Evolutionary conservation across 2,888 invertebrate genomes (phyloP).

Genomic region (Platycheirus albimanus): DNA sequence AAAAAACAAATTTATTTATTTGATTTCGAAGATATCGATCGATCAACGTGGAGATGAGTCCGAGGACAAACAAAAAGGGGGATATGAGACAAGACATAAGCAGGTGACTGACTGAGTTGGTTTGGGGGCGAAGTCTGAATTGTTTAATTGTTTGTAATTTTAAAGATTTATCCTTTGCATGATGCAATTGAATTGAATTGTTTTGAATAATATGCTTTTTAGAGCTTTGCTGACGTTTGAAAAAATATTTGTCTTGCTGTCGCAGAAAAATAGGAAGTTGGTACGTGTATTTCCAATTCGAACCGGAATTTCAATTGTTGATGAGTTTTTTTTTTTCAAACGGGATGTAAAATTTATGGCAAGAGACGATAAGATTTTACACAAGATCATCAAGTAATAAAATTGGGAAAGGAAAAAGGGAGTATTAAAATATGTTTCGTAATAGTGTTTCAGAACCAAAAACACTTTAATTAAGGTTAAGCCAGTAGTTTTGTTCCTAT

Average conservation of each 20-base stretch:
- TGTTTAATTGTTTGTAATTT: slow-evolving; percentile 10
- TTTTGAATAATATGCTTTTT: slow-evolving; percentile 1
- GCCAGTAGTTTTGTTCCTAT: too few species aligned
- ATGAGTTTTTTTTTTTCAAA: not conserved
- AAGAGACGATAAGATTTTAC: not conserved
- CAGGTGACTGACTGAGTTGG: slow-evolving; percentile 18
- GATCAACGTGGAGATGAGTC: slow-evolving; percentile 3
- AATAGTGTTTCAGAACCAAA: too few species aligned
- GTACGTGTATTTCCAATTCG: too few species aligned
- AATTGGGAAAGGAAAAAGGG: too few species aligned
- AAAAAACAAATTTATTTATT: slow-evolving; percentile 24
- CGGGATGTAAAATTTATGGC: not conserved
- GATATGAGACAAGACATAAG: slow-evolving; percentile 29
- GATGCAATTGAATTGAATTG: slow-evolving; percentile 21
- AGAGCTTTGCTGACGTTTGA: not conserved
- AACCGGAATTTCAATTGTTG: slow-evolving; percentile 20
- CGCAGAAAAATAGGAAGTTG: slow-evolving; percentile 10
- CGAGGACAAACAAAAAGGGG: not conserved
- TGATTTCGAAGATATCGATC: slow-evolving; percentile 11
- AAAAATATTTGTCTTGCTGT: not conserved
- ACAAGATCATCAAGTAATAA: too few species aligned
- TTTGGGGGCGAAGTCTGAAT: slow-evolving; percentile 8
- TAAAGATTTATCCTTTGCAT: slow-evolving; percentile 5
- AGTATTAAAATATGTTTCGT: too few species aligned
- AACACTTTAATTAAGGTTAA: too few species aligned